Conservation (phyloP, 2,113 vertebrate genomes). For the Strix uralensis region DNA sequence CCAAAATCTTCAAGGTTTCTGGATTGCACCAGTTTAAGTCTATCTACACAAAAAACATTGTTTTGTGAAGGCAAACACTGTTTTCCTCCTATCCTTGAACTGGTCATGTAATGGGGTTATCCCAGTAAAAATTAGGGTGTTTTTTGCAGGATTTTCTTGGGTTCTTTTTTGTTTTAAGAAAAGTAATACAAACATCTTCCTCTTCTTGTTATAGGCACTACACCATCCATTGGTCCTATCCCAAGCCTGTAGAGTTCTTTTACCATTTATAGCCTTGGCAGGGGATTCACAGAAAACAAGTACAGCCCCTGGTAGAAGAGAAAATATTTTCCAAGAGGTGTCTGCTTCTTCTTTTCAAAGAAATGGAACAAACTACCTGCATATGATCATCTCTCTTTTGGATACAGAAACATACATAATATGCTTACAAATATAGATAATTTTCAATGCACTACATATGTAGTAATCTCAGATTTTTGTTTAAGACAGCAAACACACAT, state of each 20-base stretch:
- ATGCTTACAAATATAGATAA: background rate
- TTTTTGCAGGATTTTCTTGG: background rate
- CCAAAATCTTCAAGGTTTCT: background rate
- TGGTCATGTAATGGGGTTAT: background rate
- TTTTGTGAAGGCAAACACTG: background rate
- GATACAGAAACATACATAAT: background rate
- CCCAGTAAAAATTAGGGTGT: background rate
- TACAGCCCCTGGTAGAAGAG: background rate
- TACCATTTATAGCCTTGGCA: background rate
- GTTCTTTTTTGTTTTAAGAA: background rate
- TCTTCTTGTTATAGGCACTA: background rate
- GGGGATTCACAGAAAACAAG: background rate
- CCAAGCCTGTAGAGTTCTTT: background rate
- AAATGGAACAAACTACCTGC: background rate
- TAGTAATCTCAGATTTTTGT: background rate
- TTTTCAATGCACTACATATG: background rate
- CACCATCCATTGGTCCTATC: background rate
- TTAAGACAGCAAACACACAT: background rate
- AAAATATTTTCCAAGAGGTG: background rate
- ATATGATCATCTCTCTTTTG: background rate
- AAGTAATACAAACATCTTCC: background rate
- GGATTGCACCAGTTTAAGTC: background rate
- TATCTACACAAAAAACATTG: slow-evolving; percentile 27
- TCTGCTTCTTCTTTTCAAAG: background rate
- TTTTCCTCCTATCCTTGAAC: background rate